These are phyloP conservation scores for Rhopalosiphum maidis DNA, from an alignment of 1,140 invertebrate genomes.

Conservation along the genomic window DNA sequence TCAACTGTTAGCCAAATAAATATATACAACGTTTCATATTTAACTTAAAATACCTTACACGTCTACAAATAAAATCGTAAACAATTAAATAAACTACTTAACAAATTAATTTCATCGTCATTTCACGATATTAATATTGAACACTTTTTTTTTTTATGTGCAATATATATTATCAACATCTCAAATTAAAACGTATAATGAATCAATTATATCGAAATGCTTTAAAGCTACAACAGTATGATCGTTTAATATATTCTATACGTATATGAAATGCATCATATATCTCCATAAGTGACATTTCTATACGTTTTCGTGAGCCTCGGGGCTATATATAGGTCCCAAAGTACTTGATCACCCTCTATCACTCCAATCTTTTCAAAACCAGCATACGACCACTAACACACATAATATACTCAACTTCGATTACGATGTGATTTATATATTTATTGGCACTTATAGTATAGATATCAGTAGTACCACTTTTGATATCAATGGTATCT, in stretches of 20 bases:
- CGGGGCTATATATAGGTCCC: too few species aligned
- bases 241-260: neutral
- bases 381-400: neutral
- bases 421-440: neutral
- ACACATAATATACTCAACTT: neutral
- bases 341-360: too few species aligned
- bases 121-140: neutral
- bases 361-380: neutral
- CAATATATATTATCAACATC: neutral
- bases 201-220: neutral
- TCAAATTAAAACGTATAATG: neutral
- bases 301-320: too few species aligned
- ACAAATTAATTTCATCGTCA: neutral
- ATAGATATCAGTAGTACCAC: neutral
- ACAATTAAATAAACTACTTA: too few species aligned
- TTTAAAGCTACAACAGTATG: neutral
- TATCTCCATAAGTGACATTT: neutral
- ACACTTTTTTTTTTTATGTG: neutral
- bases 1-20: neutral
- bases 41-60: neutral
- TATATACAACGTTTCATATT: neutral
- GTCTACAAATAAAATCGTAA: too few species aligned
- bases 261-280: neutral
- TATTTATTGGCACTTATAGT: neutral
- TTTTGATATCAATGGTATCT: constrained; percentile 6